A percentile compares a stretch with the other conserved stretches of the same genome.
Conservation (phyloP, 2,888 invertebrate species). For the Sussaba pulchella region DNA sequence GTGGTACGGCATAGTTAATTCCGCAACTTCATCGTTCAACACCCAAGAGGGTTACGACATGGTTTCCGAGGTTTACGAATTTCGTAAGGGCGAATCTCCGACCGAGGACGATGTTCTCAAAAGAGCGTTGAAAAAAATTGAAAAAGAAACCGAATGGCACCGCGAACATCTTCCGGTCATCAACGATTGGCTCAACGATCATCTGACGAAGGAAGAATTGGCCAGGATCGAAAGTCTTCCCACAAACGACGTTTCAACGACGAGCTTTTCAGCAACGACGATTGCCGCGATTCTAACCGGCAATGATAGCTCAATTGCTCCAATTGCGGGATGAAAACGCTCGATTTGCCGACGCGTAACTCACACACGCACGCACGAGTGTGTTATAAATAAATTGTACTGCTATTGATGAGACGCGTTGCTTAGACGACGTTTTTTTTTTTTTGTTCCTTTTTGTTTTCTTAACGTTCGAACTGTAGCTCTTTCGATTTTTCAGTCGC, state of each 20-base stretch:
- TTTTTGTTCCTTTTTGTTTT: conserved; percentile 43
- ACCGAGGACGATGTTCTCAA: conserved; percentile 91
- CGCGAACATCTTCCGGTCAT: conserved; percentile 91
- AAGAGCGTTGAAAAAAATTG: conserved; percentile 90
- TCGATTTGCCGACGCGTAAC: too few species aligned
- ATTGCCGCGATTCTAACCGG: too few species aligned
- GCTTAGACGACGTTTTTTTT: conserved; percentile 13
- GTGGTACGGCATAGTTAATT: conserved; percentile 91
- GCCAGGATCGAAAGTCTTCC: conserved; percentile 1
- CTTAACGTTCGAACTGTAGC: conserved; percentile 32
- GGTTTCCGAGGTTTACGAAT: conserved; percentile 88
- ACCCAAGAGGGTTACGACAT: conserved; percentile 90
- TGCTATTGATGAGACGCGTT: conserved; percentile 11
- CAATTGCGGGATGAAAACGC: conserved; percentile 46
- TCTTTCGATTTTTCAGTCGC: conserved; percentile 18
- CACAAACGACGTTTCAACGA: conserved; percentile 9
- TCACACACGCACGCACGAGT: conserved; percentile 18
- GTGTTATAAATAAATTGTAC: neutral
- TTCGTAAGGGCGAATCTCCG: conserved; percentile 89
- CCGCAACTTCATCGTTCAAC: conserved; percentile 91
- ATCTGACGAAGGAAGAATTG: conserved; percentile 78
- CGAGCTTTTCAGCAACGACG: too few species aligned
- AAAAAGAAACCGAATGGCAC: conserved; percentile 92
- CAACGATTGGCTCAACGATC: conserved; percentile 89
- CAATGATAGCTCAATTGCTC: conserved; percentile 21